phyloP scores from a whole-genome alignment of 1,140 invertebrate genomes.

The Galleria mellonella region DNA sequence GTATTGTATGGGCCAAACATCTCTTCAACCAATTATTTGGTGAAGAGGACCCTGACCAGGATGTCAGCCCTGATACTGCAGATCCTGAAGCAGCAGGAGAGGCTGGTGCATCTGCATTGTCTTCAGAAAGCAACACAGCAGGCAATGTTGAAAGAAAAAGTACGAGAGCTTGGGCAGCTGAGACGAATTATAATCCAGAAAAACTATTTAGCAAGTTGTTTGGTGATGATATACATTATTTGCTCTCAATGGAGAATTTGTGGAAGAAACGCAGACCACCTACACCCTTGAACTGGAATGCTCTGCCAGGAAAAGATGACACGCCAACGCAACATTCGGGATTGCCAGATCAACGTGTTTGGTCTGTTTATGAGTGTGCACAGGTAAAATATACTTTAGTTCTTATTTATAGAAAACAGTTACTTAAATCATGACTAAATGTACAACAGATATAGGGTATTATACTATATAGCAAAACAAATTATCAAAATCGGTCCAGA shows the following conservation, averaged over 20 bases:
- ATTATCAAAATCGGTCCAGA: no score
- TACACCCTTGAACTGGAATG: conserved; percentile 84
- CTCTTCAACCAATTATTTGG: conserved; percentile 99
- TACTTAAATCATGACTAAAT: not conserved
- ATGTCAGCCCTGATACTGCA: conserved; percentile 97
- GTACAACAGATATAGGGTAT: no score
- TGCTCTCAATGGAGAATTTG: conserved; percentile 95
- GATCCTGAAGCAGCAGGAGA: conserved; percentile 87
- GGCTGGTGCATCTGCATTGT: conserved; percentile 61
- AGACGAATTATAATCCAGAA: conserved; percentile 87
- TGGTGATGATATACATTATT: conserved; percentile 95
- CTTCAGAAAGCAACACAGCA: conserved; percentile 41
- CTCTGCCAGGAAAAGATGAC: conserved; percentile 77
- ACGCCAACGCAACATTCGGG: conserved; percentile 57
- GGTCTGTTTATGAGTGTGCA: conserved; percentile 82
- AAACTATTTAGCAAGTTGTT: conserved; percentile 94
- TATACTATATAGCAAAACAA: no score
- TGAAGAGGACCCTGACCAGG: conserved; percentile 95
- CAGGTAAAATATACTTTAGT: conserved; percentile 46
- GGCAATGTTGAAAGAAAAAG: conserved; percentile 88
- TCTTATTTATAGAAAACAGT: conserved; percentile 1
- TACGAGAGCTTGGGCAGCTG: conserved; percentile 93
- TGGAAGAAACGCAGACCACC: conserved; percentile 93
- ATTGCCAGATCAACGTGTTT: conserved; percentile 84
- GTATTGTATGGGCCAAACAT: conserved; percentile 99